A percentile compares a stretch with the other conserved stretches of the same genome.
Conservation (phyloP, 2,113 vertebrate species). For the Anguilla rostrata region DNA sequence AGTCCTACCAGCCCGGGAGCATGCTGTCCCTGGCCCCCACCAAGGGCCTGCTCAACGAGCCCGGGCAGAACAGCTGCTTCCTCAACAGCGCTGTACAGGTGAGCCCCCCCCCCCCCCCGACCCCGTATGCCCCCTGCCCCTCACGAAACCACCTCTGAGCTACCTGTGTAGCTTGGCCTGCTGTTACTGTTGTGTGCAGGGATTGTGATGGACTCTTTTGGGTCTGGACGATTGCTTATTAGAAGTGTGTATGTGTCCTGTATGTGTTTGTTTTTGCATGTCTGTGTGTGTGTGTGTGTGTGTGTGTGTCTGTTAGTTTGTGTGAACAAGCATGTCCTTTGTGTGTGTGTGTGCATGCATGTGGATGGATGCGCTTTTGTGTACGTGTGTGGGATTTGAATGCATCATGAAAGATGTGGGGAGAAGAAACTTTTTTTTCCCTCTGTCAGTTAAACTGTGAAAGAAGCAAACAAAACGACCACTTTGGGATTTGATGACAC, state of each 20-base stretch:
- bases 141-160: background rate
- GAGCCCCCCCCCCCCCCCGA: constrained; percentile 34
- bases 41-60: constrained; percentile 93
- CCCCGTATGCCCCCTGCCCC: background rate
- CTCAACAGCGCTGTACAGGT: constrained; percentile 99
- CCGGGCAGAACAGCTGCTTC: constrained; percentile 97
- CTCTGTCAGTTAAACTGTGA: background rate
- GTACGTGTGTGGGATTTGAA: background rate
- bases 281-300: background rate
- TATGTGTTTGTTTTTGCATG: background rate
- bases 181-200: background rate
- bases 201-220: background rate
- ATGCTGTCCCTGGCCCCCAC: constrained; percentile 93
- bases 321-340: background rate
- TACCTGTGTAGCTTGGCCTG: background rate
- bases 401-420: background rate
- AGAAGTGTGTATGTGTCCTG: background rate
- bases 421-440: background rate
- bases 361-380: too few relatives aligned
- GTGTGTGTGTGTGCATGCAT: too few relatives aligned
- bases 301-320: too few relatives aligned
- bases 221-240: background rate
- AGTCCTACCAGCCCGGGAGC: constrained; percentile 90
- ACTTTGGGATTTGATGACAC: background rate
- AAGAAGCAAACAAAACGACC: background rate